Conservation (phyloP, 1,140 invertebrate genomes). For the Delia radicum region DNA sequence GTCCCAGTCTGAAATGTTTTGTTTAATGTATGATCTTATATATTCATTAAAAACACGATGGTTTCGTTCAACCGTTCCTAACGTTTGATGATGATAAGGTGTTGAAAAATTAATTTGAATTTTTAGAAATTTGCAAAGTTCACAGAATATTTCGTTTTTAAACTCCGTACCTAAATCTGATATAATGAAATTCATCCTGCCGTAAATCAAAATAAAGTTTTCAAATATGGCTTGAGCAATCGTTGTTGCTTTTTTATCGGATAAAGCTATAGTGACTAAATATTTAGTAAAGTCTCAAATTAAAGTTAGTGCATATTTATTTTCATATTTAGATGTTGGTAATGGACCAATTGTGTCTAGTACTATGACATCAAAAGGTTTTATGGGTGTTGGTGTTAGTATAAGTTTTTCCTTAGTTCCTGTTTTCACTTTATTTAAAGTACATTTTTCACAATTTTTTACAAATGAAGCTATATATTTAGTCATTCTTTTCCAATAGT, state of each 20-base stretch:
- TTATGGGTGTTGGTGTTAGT: background rate
- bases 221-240: conserved; percentile 5
- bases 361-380: background rate
- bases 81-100: background rate
- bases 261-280: background rate
- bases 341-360: background rate
- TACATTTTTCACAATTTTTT: conserved; percentile 20
- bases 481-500: conserved; percentile 10
- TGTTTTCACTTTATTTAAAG: conserved; percentile 12
- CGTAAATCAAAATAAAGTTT: conserved; percentile 22
- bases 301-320: background rate
- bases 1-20: conserved; percentile 21
- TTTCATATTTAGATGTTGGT: no score
- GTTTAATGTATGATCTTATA: conserved; percentile 13
- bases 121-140: conserved; percentile 9
- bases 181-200: conserved; percentile 4
- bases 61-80: background rate
- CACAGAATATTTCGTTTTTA: background rate
- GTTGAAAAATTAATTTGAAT: background rate
- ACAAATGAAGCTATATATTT: conserved; percentile 17
- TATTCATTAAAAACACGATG: background rate
- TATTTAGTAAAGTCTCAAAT: conserved; percentile 23
- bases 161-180: conserved; percentile 26
- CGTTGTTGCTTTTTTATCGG: conserved; percentile 10
- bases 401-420: conserved; percentile 2